A percentile compares a stretch with the other conserved stretches of the same genome.
Evolutionary conservation across 1,140 invertebrate species (phyloP).

Genomic region (Geopemphigus sp.): DNA sequence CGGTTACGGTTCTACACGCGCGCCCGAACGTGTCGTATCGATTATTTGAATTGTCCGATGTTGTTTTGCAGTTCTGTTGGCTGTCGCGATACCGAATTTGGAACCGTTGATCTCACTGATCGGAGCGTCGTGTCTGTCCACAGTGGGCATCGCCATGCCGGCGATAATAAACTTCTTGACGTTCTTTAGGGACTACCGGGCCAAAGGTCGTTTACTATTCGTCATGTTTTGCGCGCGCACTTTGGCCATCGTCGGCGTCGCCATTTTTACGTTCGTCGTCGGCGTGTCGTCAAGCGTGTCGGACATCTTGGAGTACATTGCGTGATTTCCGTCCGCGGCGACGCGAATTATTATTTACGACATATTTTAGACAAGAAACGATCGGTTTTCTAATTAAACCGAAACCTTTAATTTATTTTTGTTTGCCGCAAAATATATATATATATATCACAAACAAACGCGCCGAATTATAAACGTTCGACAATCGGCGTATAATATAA

Average conservation of each 20-base stretch:
- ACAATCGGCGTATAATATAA: no score
- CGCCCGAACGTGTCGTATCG: no score
- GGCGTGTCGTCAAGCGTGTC: slow-evolving; percentile 68
- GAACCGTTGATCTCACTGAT: slow-evolving; percentile 82
- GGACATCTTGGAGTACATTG: slow-evolving; percentile 59
- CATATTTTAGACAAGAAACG: no score
- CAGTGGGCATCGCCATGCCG: slow-evolving; percentile 79
- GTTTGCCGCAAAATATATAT: no score
- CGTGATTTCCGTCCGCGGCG: neutral
- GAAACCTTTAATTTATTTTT: no score
- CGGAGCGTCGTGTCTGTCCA: slow-evolving; percentile 78
- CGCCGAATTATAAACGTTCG: no score
- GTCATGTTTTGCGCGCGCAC: slow-evolving; percentile 63
- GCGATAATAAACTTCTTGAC: slow-evolving; percentile 74
- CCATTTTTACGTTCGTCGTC: slow-evolving; percentile 66
- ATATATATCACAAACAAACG: no score
- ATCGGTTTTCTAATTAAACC: no score
- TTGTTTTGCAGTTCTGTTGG: slow-evolving; percentile 68
- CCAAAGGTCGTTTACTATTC: slow-evolving; percentile 56
- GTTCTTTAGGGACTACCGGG: slow-evolving; percentile 61
- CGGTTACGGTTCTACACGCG: no score
- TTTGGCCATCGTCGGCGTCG: slow-evolving; percentile 59
- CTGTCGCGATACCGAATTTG: slow-evolving; percentile 74
- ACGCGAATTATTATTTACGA: no score
- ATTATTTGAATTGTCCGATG: neutral